Conservation (phyloP, 1,140 invertebrate species). For the Trachelipus rathkii region DNA sequence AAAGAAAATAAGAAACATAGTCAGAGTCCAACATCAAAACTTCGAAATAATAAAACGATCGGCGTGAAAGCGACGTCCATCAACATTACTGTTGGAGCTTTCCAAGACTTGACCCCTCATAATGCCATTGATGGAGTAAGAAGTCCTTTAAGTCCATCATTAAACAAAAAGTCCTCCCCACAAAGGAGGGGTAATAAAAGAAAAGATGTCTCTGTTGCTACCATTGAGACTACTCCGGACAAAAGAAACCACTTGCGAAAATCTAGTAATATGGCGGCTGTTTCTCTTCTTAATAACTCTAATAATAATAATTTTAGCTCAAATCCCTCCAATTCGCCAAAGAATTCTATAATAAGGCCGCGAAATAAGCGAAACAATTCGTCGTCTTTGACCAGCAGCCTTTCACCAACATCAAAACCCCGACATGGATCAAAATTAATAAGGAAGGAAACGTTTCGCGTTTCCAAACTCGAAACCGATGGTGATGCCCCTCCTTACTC, state of each 20-base stretch:
- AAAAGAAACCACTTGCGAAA: neutral
- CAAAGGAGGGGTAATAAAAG: neutral
- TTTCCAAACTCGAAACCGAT: neutral
- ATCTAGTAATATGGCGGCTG: neutral
- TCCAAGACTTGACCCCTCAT: neutral
- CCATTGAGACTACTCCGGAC: neutral
- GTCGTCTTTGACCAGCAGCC: neutral
- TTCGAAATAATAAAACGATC: neutral
- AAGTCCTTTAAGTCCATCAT: too few relatives aligned
- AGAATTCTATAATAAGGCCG: neutral
- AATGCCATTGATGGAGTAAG: too few relatives aligned
- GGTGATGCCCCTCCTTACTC: neutral
- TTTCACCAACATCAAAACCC: neutral
- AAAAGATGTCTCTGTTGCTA: too few relatives aligned
- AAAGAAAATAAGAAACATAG: conserved; percentile 29
- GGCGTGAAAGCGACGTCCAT: conserved; percentile 21
- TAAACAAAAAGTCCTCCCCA: neutral
- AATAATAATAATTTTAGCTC: too few relatives aligned
- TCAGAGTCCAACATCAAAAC: neutral
- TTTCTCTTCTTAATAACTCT: neutral
- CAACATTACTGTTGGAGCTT: conserved; percentile 24
- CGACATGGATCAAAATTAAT: neutral
- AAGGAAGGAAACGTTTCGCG: neutral
- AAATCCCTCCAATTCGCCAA: too few relatives aligned
- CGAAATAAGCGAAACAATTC: neutral